Percentiles rank a stretch among this genome's conserved stretches.
Evolutionary conservation across 2,113 vertebrate species (phyloP).

Genomic region (Serinus canaria): DNA sequence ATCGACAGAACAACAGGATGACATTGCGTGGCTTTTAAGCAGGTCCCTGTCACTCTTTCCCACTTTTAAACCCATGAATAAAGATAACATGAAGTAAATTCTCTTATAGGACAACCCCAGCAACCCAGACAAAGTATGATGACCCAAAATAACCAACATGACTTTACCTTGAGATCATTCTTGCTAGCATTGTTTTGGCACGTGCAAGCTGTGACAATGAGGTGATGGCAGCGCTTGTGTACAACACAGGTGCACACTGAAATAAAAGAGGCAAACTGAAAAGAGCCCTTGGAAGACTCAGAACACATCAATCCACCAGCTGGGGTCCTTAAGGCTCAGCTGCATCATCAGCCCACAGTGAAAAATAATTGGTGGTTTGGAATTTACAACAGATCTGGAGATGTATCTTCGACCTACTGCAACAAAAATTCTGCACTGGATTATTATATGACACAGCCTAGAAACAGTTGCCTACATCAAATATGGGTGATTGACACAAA

Average conservation of each 20-base stretch:
- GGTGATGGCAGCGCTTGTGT: constrained; percentile 96
- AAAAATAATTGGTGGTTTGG: background rate
- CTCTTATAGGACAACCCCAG: background rate
- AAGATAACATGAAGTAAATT: background rate
- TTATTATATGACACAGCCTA: background rate
- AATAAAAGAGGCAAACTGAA: constrained; percentile 46
- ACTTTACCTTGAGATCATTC: constrained; percentile 80
- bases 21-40: background rate
- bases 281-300: background rate
- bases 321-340: background rate
- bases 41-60: background rate
- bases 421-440: background rate
- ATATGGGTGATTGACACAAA: background rate
- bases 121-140: background rate
- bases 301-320: background rate
- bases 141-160: background rate
- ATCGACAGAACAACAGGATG: background rate
- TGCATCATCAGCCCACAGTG: background rate
- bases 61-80: background rate
- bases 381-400: background rate
- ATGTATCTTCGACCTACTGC: background rate
- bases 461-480: background rate
- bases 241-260: constrained; percentile 97
- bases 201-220: constrained; percentile 93
- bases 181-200: constrained; percentile 88